Base-by-base conservation (phyloP, 2,888 invertebrate genomes). In the Leucoma salicis region DNA sequence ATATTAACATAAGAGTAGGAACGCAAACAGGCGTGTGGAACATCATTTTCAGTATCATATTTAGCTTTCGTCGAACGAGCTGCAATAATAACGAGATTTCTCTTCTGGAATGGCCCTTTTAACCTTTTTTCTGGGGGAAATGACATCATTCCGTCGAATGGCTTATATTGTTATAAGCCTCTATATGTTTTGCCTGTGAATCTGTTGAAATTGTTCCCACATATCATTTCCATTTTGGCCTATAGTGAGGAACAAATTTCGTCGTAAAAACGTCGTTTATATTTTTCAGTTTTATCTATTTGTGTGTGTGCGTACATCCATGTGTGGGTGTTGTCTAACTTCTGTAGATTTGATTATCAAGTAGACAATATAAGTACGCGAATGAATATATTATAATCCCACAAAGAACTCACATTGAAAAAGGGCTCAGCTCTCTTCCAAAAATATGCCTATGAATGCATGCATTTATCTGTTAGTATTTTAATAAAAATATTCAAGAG, bases 151-250 rank as follows among this genome's bases (percentile, higher is more conserved):
- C 65, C 63, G 60, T 57, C 56, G 62, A 59, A 63, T 63, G 62
- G 62, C 69, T 66, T 66, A 69, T 70, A 71, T 73, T 73, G 70
- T 74, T 70, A 72, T 73, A 68, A 70, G 66, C 51, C 49, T 47
- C 50, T 53, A 53, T 57, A 49, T 66, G 63, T 60, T 66, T 65
- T 55, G 54, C 61, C 58, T 65, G 64, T 66, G 63, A 65, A 68
- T 66, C 62, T 65, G 56, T 51, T 48, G 47, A 50, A 52, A 57
- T 66, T 63, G 60, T 65, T 45, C 47, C 50, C 52, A 46, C 58
- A 54, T 47, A 51, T 53, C 57, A 53, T 56, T 57, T 52, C 45
- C 64, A 57, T 59, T 63, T 57, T 60, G 38, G 44, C 46, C 49
- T 60, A 55, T 51, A 57, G 49, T 48, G 42, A 34, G 43, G 38